Evolutionary conservation across 1,140 invertebrate genomes (phyloP), one percentile per base, ranked within the genome.

Genomic region (Centruroides sculpturatus): DNA sequence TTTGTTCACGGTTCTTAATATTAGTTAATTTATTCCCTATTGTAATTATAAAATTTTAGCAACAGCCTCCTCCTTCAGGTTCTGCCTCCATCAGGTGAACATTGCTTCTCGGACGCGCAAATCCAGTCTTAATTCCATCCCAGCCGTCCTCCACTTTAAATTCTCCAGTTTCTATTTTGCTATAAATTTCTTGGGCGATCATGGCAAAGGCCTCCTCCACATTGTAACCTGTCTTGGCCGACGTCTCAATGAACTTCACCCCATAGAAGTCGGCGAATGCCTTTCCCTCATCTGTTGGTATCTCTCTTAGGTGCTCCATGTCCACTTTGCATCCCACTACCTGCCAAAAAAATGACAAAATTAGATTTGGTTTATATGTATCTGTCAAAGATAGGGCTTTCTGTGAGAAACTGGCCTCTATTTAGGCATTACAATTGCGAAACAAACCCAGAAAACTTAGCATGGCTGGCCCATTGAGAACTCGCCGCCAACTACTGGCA

Each of bases 71-170:
- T 71, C 86, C 85, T 56, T 90, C 88, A 5, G 89, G 85, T 73
- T 94, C 90, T 0, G 87, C 91, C 74, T 93, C 89, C 35, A 87
- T 81, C 63, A 93, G 77, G 77, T 89, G 87, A 11, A 60, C 50
- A 52, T 67, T 67, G 64, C 71, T 71, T 66, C 36, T 65, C 13
- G 87, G 87, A 67, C 87, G 75, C 66, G 85, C 82, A 76, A 89
- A 92, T 13, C 95, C 95, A 52, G 86, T 87, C 75, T 98, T 98
- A 50, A 99, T 95, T 6, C 94, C 94, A 73, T 98, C 95, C 95
- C 95, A 99, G 34, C 93, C 94, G 70, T 98, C 93, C 69, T 94
- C 89, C 3, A 96, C 80, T 73, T 89, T 87, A 68, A 96, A 94
- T 75, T 95, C 89, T 0, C 92, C 93, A 56, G 82, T 85, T 70